Conservation (phyloP, 2,113 vertebrate genomes). For the Actinemys pallida region DNA sequence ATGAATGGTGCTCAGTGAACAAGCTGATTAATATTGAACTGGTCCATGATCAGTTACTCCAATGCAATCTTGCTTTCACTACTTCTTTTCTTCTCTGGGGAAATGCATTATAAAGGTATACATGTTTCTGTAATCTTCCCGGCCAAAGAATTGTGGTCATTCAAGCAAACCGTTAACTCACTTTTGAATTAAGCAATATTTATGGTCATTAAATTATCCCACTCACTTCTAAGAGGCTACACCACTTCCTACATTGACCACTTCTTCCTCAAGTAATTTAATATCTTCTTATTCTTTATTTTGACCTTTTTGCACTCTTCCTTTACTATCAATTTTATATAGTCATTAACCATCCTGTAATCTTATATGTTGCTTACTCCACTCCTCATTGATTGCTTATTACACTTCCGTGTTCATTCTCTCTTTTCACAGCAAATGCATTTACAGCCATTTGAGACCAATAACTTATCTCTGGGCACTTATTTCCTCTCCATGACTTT, state of each 20-base stretch:
- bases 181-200: constrained; percentile 27
- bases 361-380: constrained; percentile 26
- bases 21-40: neutral
- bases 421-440: constrained; percentile 35
- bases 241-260: neutral
- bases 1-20: neutral
- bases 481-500: neutral
- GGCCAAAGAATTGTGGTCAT: neutral
- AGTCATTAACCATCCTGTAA: constrained; percentile 61
- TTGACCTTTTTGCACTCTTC: constrained; percentile 19
- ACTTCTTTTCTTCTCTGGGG: neutral
- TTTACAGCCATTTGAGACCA: neutral
- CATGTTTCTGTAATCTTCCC: neutral
- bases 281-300: constrained; percentile 14
- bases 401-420: neutral
- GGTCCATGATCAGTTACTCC: neutral
- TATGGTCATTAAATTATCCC: neutral
- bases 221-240: constrained; percentile 1
- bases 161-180: constrained; percentile 7
- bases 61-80: neutral
- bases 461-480: constrained; percentile 14
- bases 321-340: constrained; percentile 45
- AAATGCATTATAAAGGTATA: neutral
- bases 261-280: constrained; percentile 27
- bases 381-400: neutral